These are phyloP conservation scores for Dyspetes luteomarginatus DNA, from an alignment of 2,888 invertebrate species.

Conservation along the genomic window DNA sequence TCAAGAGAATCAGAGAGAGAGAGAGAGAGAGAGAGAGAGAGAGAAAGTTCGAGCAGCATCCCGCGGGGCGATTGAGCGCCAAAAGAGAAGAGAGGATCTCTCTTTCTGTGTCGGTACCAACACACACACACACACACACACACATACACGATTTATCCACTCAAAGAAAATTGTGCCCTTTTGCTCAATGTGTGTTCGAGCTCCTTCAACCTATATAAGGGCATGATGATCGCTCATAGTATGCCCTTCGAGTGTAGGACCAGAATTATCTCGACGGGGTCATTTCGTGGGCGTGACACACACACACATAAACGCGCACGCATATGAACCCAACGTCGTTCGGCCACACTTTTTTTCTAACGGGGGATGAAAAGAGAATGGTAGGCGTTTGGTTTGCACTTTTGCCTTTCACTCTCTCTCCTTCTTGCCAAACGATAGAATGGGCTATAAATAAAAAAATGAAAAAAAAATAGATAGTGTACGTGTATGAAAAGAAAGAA, in stretches of 20 bases:
- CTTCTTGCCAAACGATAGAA: slow-evolving; percentile 42
- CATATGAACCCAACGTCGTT: slow-evolving; percentile 3
- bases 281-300: slow-evolving; percentile 73
- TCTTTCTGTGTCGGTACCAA: not conserved
- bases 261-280: slow-evolving; percentile 77
- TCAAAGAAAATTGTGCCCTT: slow-evolving; percentile 71
- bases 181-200: slow-evolving; percentile 43
- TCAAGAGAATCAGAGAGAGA: not conserved
- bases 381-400: slow-evolving; percentile 27
- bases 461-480: slow-evolving; percentile 2
- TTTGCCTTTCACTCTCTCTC: slow-evolving; percentile 8
- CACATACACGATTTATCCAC: slow-evolving; percentile 68
- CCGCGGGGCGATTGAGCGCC: slow-evolving; percentile 56
- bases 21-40: not conserved
- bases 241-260: slow-evolving; percentile 59
- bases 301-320: not conserved
- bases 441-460: slow-evolving; percentile 27
- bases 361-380: slow-evolving; percentile 42
- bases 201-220: slow-evolving; percentile 24
- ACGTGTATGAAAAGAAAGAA: slow-evolving; percentile 41
- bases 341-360: slow-evolving; percentile 35
- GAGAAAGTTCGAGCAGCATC: slow-evolving; percentile 58
- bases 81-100: not conserved
- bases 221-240: slow-evolving; percentile 19
- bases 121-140: too few species aligned